Conservation (phyloP, 2,113 vertebrate genomes). For the Trogon melanurus region DNA sequence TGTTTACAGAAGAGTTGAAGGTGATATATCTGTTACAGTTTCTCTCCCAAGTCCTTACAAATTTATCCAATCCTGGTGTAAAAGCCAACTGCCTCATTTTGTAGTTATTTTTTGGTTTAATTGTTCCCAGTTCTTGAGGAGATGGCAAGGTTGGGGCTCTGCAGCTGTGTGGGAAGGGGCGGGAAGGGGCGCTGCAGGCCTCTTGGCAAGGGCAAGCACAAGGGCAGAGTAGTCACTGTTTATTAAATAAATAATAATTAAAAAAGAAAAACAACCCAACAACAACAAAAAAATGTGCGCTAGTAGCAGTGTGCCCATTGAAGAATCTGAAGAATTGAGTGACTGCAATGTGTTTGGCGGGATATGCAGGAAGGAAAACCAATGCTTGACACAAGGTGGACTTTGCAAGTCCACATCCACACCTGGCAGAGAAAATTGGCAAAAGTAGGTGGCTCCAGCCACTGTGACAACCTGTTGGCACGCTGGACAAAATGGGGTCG, state of each 20-base stretch:
- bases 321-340: neutral
- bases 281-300: neutral
- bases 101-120: neutral
- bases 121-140: neutral
- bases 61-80: neutral
- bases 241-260: neutral
- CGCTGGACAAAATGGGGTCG: neutral
- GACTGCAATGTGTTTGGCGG: neutral
- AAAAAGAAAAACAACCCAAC: neutral
- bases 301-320: neutral
- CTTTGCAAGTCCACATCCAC: fast-evolving
- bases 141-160: neutral
- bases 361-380: neutral
- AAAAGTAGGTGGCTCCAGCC: neutral
- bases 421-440: neutral
- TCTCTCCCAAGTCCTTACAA: neutral
- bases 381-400: neutral
- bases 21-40: neutral
- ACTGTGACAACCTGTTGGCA: neutral
- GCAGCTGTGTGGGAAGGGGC: fast-evolving
- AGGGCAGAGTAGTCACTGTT: neutral
- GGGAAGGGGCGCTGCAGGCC: neutral
- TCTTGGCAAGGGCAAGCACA: neutral
- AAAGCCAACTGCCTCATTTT: neutral
- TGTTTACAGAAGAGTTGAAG: neutral